Evolutionary conservation across 2,797 vertebrate species (phyloP), one percentile per base, ranked within the genome.

Genomic region (Synanceia verrucosa): DNA sequence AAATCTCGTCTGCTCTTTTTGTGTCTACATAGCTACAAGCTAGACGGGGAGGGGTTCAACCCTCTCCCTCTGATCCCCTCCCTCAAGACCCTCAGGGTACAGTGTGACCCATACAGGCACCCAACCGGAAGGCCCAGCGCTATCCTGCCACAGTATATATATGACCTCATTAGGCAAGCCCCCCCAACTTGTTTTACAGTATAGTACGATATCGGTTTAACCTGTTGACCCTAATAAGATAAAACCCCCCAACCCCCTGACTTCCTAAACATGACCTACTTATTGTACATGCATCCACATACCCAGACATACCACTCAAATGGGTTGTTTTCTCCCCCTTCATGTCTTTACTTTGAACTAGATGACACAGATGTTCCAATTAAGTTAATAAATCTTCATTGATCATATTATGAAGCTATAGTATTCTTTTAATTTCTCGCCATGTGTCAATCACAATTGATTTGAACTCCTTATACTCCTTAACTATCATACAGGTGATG

Each of bases 51-150:
- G 70, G 65, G 51, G 64, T 75, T 52, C 64, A 0, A 59, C 65
- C 58, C 62, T 43, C 61, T 53, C 63, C 63, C 73, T 76, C 53
- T 7, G 39, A 81, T 63, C 63, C 73, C 66, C 28, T 1, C 69
- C 77, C 7, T 76, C 47, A 70, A 79, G n/a, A 44, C 81, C 86
- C 87, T 60, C 61, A 76, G 91, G 91, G 85, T 50, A 56, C 57
- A 59, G 41, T 62, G 74, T 92, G 90, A 92, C 91, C 91, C 85
- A 92, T 41, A 87, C 84, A 89, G 76, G 84, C 91, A 90, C 87
- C 88, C 91, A 85, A 79, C 87, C 51, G 72, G 86, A 93, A 92
- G 89, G 65, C 79, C 79, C 43, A 31, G 66, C 11, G n/a, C 84
- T 79, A 60, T 37, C 65, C 71, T 33, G 44, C 61, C 65, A 66